phyloP scores from a whole-genome alignment of 2,888 invertebrate genomes.

The Tipula lateralis region DNA sequence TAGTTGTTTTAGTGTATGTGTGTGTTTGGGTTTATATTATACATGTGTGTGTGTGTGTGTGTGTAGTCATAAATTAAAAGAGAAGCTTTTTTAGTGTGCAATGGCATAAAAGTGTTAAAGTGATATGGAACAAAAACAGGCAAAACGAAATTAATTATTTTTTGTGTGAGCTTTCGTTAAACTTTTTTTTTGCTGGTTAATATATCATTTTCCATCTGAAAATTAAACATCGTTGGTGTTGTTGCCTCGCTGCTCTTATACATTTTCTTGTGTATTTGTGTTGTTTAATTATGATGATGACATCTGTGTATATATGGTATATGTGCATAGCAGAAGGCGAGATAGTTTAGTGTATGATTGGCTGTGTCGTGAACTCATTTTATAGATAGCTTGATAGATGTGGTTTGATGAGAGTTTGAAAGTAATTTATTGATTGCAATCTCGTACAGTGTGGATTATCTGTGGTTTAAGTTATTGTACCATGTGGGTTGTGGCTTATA shows the following conservation, averaged over 20 bases:
- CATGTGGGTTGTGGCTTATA: too few relatives aligned
- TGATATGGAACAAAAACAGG: neutral
- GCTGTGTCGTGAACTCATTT: neutral
- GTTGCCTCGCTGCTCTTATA: neutral
- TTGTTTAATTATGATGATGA: neutral
- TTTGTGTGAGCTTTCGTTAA: neutral
- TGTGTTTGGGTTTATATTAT: neutral
- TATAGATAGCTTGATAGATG: neutral
- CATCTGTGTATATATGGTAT: neutral
- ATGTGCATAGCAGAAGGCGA: neutral
- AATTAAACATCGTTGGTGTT: neutral
- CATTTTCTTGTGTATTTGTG: neutral
- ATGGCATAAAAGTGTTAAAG: neutral
- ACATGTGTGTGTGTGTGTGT: neutral
- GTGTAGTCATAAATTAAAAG: neutral
- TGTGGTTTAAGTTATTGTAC: neutral
- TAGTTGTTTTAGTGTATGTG: neutral
- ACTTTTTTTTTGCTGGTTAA: slow-evolving; percentile 1
- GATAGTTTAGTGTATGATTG: neutral
- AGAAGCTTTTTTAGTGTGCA: neutral
- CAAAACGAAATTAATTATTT: neutral
- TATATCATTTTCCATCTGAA: neutral
- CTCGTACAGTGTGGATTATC: neutral
- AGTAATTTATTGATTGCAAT: neutral
- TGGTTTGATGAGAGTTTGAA: neutral